Conservation (phyloP, 2,888 invertebrate species). For the Oasisia sp. region DNA sequence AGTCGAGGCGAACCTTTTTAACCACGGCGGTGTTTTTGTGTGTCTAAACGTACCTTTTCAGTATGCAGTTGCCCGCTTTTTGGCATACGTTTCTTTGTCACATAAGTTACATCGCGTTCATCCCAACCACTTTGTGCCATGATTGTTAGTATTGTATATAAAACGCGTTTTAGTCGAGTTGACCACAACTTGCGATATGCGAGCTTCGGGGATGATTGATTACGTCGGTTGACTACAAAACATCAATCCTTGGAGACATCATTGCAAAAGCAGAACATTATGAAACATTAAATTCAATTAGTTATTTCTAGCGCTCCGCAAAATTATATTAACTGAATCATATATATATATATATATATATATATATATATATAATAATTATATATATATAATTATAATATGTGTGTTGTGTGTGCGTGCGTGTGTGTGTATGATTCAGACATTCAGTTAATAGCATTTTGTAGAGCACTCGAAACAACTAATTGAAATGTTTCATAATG, state of each 20-base stretch:
- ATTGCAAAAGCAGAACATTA: too few relatives aligned
- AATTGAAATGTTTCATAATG: too few relatives aligned
- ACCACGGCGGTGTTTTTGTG: not conserved
- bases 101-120: slow-evolving; percentile 24
- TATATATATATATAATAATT: too few relatives aligned
- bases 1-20: not conserved
- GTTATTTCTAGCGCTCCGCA: too few relatives aligned
- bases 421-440: too few relatives aligned
- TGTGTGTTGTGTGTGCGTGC: too few relatives aligned
- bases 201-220: not conserved
- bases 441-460: too few relatives aligned
- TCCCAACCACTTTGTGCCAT: slow-evolving; percentile 21
- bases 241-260: not conserved
- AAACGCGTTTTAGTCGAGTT: not conserved
- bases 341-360: too few relatives aligned
- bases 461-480: too few relatives aligned
- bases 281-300: too few relatives aligned
- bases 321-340: too few relatives aligned
- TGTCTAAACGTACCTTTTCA: slow-evolving; percentile 19
- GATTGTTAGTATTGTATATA: not conserved
- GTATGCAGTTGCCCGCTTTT: slow-evolving; percentile 17
- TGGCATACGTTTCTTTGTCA: slow-evolving; percentile 23
- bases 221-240: not conserved
- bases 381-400: too few relatives aligned
- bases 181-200: not conserved